A percentile compares a stretch with the other conserved stretches of the same genome.
Evolutionary conservation across 2,888 invertebrate species (phyloP).

Genomic region (Polylopha cassiicola): DNA sequence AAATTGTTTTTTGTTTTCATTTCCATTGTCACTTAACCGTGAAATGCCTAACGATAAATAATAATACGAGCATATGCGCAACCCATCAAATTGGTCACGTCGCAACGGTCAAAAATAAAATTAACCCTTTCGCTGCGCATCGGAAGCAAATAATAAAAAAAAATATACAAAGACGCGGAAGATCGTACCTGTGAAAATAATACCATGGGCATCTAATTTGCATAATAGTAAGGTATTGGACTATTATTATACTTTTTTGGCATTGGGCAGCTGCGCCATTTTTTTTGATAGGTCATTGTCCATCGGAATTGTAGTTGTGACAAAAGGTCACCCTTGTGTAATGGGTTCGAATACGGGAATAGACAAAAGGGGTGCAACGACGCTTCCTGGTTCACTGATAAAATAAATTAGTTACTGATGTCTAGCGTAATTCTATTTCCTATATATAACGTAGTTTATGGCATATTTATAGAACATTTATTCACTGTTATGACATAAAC

Average conservation of each 20-base stretch:
- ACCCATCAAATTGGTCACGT: constrained; percentile 70
- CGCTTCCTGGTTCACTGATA: neutral
- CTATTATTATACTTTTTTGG: constrained; percentile 57
- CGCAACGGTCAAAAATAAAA: constrained; percentile 45
- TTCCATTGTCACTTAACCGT: neutral
- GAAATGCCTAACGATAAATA: constrained; percentile 16
- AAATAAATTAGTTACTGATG: too few relatives aligned
- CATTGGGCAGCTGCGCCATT: constrained; percentile 61
- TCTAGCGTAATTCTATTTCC: too few relatives aligned
- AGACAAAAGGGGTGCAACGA: constrained; percentile 6
- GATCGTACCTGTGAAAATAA: constrained; percentile 67
- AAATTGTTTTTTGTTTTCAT: too few relatives aligned
- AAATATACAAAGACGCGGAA: constrained; percentile 44
- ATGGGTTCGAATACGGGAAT: constrained; percentile 10
- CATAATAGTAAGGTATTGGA: constrained; percentile 71
- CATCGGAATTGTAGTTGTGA: constrained; percentile 54
- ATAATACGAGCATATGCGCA: constrained; percentile 47
- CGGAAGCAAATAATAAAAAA: constrained; percentile 33
- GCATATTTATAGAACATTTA: too few relatives aligned
- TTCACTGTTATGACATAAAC: too few relatives aligned
- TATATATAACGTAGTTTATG: too few relatives aligned
- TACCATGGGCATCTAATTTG: constrained; percentile 57
- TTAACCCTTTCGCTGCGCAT: constrained; percentile 47
- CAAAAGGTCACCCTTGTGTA: constrained; percentile 52
- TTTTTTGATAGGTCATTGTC: constrained; percentile 60